Conservation (phyloP, 2,888 invertebrate species). For the Diaphora mendica region DNA sequence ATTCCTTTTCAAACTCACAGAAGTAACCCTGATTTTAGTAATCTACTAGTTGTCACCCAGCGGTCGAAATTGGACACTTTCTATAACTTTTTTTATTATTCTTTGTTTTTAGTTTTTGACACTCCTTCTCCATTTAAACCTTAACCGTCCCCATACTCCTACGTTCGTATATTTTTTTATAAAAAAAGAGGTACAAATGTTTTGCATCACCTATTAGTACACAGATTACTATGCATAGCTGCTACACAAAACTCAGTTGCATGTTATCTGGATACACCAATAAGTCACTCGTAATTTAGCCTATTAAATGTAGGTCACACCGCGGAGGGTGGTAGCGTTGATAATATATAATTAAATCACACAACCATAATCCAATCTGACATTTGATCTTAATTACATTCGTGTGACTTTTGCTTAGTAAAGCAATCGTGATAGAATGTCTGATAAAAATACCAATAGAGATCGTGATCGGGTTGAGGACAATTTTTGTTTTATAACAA, state of each 20-base stretch:
- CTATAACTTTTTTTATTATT: too few relatives aligned
- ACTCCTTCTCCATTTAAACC: too few relatives aligned
- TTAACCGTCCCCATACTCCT: too few relatives aligned
- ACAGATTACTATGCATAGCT: not conserved
- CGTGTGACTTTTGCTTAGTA: slow-evolving; percentile 20
- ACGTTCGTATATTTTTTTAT: too few relatives aligned
- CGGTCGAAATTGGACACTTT: too few relatives aligned
- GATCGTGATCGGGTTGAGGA: slow-evolving; percentile 11
- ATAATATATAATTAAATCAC: slow-evolving; percentile 14
- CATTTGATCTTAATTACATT: slow-evolving; percentile 36
- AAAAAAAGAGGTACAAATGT: too few relatives aligned
- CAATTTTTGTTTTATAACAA: not conserved
- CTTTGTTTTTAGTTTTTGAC: too few relatives aligned
- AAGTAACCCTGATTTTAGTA: too few relatives aligned
- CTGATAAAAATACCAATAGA: slow-evolving; percentile 16
- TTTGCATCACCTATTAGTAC: too few relatives aligned
- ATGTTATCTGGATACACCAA: not conserved
- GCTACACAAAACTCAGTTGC: not conserved
- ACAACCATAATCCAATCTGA: slow-evolving; percentile 20
- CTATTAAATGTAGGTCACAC: not conserved
- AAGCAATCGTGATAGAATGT: slow-evolving; percentile 13
- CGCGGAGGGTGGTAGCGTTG: not conserved
- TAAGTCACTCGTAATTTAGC: not conserved
- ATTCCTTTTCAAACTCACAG: too few relatives aligned
- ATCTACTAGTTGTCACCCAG: too few relatives aligned